Percentiles rank a stretch among this genome's conserved stretches.
Conservation (phyloP, 2,113 vertebrate genomes). For the Pseudopodoces humilis region DNA sequence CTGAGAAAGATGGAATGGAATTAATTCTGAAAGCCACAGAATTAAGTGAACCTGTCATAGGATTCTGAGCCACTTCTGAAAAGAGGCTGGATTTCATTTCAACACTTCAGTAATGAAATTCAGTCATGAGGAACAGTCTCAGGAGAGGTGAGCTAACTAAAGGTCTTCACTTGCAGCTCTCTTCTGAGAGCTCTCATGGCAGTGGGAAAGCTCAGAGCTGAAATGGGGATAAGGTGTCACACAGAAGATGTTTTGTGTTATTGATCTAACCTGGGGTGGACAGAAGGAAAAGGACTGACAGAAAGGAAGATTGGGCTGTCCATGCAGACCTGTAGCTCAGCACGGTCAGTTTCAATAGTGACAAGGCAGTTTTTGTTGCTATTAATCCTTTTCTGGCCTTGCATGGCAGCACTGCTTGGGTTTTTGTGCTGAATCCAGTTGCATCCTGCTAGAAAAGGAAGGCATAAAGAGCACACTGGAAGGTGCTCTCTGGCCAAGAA, state of each 20-base stretch:
- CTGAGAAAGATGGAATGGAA: neutral
- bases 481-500: neutral
- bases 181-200: neutral
- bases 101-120: slow-evolving; percentile 20
- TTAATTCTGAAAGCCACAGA: slow-evolving; percentile 9
- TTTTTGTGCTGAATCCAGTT: neutral
- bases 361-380: neutral
- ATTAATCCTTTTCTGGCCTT: neutral
- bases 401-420: fast-evolving
- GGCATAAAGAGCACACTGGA: neutral
- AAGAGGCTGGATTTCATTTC: slow-evolving; percentile 43
- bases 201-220: neutral
- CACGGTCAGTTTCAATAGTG: neutral
- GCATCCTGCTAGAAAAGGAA: neutral
- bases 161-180: neutral
- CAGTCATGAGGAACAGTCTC: neutral
- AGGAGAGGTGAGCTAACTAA: neutral
- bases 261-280: neutral
- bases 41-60: neutral
- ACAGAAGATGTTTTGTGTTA: neutral
- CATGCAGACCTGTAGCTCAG: neutral
- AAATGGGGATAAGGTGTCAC: neutral
- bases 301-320: neutral
- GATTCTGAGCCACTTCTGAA: neutral
- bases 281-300: neutral